phyloP scores from a whole-genome alignment of 2,113 vertebrate genomes.

The Mus musculus region DNA sequence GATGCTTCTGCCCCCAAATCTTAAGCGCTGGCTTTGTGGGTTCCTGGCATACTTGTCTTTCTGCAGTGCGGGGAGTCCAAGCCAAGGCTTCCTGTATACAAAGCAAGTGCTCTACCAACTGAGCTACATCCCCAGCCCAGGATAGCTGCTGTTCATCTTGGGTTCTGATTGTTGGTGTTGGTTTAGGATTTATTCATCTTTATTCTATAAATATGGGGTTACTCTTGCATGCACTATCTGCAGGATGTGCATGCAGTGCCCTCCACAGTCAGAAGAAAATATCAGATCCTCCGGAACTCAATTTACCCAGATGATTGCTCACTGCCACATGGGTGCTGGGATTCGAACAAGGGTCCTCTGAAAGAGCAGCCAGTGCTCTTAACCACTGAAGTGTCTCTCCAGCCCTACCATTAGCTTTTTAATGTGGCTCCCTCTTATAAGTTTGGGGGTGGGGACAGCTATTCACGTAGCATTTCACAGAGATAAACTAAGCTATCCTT shows the following conservation, averaged over 20 bases:
- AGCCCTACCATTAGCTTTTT: neutral
- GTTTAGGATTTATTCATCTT: neutral
- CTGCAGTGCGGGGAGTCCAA: neutral
- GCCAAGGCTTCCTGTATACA: neutral
- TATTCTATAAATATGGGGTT: neutral
- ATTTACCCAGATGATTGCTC: neutral
- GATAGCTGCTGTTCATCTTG: neutral
- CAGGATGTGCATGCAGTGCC: neutral
- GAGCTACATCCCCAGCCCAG: neutral
- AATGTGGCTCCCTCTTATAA: slow-evolving; percentile 56
- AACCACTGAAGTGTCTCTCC: neutral
- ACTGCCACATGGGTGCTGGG: neutral
- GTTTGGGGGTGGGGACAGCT: slow-evolving; percentile 75
- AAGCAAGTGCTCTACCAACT: neutral
- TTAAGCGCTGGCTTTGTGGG: neutral
- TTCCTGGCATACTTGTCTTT: neutral
- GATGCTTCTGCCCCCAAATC: neutral
- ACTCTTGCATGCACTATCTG: neutral
- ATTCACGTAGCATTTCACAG: slow-evolving; percentile 76
- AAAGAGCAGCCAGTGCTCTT: neutral
- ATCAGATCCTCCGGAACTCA: neutral
- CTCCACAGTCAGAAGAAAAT: neutral
- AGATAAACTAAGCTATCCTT: slow-evolving; percentile 74
- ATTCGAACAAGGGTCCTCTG: neutral
- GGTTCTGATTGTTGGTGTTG: neutral